These are phyloP conservation scores for Neolamprologus ventralis DNA, from an alignment of 2,113 vertebrate genomes.

Conservation along the genomic window DNA sequence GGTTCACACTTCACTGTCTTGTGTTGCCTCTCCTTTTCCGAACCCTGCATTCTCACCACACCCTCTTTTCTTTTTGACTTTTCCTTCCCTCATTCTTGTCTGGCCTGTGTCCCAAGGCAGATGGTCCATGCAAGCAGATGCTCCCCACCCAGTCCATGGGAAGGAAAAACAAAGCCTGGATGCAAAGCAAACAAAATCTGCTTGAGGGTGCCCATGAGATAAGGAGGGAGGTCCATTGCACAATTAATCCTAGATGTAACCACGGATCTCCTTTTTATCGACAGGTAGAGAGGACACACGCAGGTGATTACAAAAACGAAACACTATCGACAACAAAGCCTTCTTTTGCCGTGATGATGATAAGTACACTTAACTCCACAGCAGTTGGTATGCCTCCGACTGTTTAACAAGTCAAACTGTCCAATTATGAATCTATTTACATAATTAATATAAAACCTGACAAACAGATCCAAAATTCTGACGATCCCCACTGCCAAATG, in stretches of 20 bases:
- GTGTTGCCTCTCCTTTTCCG: neutral
- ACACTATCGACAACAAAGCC: neutral
- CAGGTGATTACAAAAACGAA: neutral
- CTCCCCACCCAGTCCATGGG: constrained; percentile 34
- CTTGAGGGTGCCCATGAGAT: neutral
- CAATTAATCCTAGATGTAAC: constrained; percentile 33
- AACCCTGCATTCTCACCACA: neutral
- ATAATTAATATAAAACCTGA: neutral
- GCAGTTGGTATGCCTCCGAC: neutral
- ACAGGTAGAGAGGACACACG: neutral
- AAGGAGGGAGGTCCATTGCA: neutral
- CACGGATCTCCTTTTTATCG: neutral
- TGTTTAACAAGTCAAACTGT: neutral
- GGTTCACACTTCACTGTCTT: neutral
- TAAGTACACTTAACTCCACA: neutral
- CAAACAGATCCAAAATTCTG: neutral
- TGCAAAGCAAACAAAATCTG: constrained; percentile 56
- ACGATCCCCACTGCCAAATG: neutral
- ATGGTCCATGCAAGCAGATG: constrained; percentile 60
- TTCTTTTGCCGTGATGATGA: neutral
- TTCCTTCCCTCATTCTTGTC: constrained; percentile 25
- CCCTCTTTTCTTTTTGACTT: neutral
- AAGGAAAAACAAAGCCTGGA: constrained; percentile 39
- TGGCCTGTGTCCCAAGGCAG: constrained; percentile 58
- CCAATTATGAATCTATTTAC: neutral